Percentiles rank a stretch among this genome's conserved stretches.
Conservation (phyloP, 2,888 invertebrate species). For the Hemistola chrysoprasaria region DNA sequence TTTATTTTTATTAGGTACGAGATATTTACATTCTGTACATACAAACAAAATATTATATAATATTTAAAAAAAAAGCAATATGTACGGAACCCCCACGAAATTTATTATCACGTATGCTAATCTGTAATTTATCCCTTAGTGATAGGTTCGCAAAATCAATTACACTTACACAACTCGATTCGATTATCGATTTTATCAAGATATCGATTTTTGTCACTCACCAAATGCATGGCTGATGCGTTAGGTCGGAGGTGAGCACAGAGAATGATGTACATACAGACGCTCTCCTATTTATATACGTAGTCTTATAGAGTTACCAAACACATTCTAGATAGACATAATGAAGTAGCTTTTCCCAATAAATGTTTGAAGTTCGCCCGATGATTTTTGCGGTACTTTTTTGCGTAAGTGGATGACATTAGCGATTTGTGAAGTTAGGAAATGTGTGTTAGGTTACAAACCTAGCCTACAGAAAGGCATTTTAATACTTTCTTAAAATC, state of each 20-base stretch:
- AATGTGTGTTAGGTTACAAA: conserved; percentile 6
- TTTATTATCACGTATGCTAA: too few relatives aligned
- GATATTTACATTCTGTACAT: too few relatives aligned
- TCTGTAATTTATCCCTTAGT: not conserved
- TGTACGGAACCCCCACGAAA: too few relatives aligned
- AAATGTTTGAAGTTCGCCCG: conserved; percentile 53
- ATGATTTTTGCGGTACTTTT: conserved; percentile 48
- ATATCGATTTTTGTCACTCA: conserved; percentile 45
- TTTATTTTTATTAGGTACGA: too few relatives aligned
- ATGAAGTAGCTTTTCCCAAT: conserved; percentile 62
- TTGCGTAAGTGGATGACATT: conserved; percentile 16
- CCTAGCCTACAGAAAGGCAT: too few relatives aligned
- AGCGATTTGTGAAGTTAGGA: conserved; percentile 15
- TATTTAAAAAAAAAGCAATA: too few relatives aligned
- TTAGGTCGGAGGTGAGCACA: conserved; percentile 65
- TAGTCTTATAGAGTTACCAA: conserved; percentile 55
- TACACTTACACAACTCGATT: too few relatives aligned
- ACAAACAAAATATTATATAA: too few relatives aligned
- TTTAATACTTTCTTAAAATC: too few relatives aligned
- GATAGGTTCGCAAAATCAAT: too few relatives aligned
- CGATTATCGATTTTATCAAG: conserved; percentile 29
- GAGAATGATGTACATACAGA: conserved; percentile 53
- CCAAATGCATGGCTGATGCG: conserved; percentile 66
- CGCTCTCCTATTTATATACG: conserved; percentile 61
- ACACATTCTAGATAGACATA: conserved; percentile 58